Percentiles rank a stretch among this genome's conserved stretches.
Evolutionary conservation across 1,140 invertebrate genomes (phyloP).

Genomic region (Ericerus pela): DNA sequence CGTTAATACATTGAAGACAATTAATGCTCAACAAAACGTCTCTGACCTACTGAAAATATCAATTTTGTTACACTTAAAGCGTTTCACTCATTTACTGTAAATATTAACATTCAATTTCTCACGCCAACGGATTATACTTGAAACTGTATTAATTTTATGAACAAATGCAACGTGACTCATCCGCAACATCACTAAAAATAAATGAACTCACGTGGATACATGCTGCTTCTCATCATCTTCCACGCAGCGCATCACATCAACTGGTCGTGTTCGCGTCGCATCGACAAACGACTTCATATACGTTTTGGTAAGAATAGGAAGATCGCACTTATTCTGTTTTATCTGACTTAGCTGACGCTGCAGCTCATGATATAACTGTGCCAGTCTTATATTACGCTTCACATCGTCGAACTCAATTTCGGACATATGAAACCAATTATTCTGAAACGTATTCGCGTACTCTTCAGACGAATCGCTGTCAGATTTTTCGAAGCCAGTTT

Average conservation of each 20-base stretch:
- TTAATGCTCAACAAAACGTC: too few species aligned
- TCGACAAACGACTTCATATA: background rate
- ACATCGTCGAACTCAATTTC: background rate
- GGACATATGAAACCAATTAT: slow-evolving; percentile 2
- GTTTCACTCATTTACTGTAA: too few species aligned
- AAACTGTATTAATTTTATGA: background rate
- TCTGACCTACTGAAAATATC: too few species aligned
- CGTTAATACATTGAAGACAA: too few species aligned
- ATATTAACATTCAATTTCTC: too few species aligned
- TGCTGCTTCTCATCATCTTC: background rate
- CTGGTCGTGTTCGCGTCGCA: background rate
- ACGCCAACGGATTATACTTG: too few species aligned
- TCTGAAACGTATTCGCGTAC: background rate
- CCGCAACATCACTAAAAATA: background rate
- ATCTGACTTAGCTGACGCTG: background rate
- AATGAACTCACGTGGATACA: background rate
- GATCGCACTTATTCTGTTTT: background rate
- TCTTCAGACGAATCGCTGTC: slow-evolving; percentile 5
- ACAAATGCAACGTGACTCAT: background rate
- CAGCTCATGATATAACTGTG: background rate
- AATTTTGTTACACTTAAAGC: too few species aligned
- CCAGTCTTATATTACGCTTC: background rate
- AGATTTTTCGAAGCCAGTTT: slow-evolving; percentile 4
- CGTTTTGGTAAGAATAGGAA: background rate
- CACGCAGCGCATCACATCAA: background rate